Conservation (phyloP, 2,113 vertebrate species). For the Girardinichthys multiradiatus region DNA sequence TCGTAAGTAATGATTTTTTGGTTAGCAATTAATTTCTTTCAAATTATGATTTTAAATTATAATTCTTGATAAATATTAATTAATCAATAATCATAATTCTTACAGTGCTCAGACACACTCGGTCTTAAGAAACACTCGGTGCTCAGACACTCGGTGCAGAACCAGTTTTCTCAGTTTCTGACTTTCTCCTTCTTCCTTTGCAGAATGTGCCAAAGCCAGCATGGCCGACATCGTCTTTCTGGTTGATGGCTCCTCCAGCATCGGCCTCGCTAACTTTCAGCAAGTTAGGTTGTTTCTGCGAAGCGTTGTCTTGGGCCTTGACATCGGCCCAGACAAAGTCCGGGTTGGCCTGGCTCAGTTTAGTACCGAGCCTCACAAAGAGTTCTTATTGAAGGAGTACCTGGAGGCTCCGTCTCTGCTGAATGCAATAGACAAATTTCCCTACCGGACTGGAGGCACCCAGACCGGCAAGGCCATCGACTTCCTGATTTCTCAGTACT, state of each 20-base stretch:
- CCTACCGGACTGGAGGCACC: slow-evolving; percentile 73
- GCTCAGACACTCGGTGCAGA: too few species aligned
- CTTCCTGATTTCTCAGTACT: slow-evolving; percentile 73
- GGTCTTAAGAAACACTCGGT: too few species aligned
- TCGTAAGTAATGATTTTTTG: too few species aligned
- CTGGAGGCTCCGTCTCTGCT: slow-evolving; percentile 72
- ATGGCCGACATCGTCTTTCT: slow-evolving; percentile 85
- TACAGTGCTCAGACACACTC: too few species aligned
- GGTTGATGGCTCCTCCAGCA: slow-evolving; percentile 83
- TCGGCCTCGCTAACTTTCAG: slow-evolving; percentile 74
- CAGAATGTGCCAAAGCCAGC: slow-evolving; percentile 79
- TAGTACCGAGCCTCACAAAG: slow-evolving; percentile 66
- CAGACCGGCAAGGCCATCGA: slow-evolving; percentile 80
- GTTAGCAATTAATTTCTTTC: too few species aligned
- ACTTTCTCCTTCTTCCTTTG: slow-evolving; percentile 23
- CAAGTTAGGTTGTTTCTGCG: slow-evolving; percentile 79
- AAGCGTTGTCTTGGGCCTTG: slow-evolving; percentile 72
- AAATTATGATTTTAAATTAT: too few species aligned
- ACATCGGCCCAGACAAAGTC: slow-evolving; percentile 78
- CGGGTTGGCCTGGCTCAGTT: slow-evolving; percentile 83
- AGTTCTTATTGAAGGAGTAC: slow-evolving; percentile 81
- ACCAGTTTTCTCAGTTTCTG: neutral
- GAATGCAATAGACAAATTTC: slow-evolving; percentile 68
- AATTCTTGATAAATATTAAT: too few species aligned
- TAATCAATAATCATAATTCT: too few species aligned